Evolutionary conservation across 2,113 vertebrate species (phyloP).

Genomic region (Vireo altiloquus): DNA sequence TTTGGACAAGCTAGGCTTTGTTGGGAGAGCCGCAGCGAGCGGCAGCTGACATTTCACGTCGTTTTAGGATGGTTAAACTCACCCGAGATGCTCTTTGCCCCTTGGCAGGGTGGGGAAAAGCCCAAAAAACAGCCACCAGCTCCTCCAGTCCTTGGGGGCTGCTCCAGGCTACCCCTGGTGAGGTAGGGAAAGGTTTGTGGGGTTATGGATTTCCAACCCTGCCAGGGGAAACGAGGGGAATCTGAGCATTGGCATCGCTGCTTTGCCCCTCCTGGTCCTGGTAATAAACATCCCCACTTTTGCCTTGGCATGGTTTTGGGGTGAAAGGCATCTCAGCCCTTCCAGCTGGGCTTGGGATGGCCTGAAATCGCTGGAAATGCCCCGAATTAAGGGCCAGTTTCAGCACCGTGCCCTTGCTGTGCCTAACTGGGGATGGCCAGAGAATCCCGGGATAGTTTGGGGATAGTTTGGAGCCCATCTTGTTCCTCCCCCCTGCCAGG

Average conservation of each 20-base stretch:
- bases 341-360: background rate
- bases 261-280: background rate
- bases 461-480: background rate
- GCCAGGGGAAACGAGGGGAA: background rate
- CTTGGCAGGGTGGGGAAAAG: background rate
- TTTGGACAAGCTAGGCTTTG: slow-evolving; percentile 1
- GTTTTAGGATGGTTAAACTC: background rate
- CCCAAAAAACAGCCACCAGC: accelerated
- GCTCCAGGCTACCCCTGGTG: background rate
- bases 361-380: background rate
- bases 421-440: too few species aligned
- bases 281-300: background rate
- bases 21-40: background rate
- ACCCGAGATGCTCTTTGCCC: background rate
- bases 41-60: background rate
- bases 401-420: background rate
- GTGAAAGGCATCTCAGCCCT: background rate
- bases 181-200: background rate
- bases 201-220: background rate
- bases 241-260: background rate
- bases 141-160: accelerated
- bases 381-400: background rate
- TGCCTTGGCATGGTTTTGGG: background rate
- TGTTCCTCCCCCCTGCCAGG: background rate
- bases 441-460: background rate